Evolutionary conservation across 2,113 vertebrate species (phyloP).

Genomic region (Andinoacara biseriatus): DNA sequence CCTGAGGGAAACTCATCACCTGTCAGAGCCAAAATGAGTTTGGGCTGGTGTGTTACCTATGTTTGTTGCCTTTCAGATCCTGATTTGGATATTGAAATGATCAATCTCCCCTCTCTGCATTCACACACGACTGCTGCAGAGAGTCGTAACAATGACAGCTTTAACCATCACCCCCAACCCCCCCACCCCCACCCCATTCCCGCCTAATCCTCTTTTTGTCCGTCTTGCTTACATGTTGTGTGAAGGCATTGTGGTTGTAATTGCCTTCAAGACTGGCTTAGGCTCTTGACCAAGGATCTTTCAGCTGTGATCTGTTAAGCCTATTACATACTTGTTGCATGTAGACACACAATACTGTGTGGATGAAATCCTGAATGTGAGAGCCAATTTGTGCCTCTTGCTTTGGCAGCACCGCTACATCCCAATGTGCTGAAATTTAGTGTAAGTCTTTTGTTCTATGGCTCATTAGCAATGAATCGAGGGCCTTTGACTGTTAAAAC

Average conservation of each 20-base stretch:
- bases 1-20: constrained; percentile 56
- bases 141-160: constrained; percentile 12
- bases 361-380: constrained; percentile 38
- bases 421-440: constrained; percentile 26
- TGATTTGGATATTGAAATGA: constrained; percentile 55
- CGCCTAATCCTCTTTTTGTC: constrained; percentile 10
- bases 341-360: constrained; percentile 57
- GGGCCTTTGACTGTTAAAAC: constrained; percentile 3
- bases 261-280: constrained; percentile 66
- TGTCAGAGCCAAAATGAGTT: constrained; percentile 51
- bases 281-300: constrained; percentile 50
- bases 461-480: constrained; percentile 47
- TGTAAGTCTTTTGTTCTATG: constrained; percentile 38
- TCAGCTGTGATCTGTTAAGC: constrained; percentile 74
- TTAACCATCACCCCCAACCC: not conserved
- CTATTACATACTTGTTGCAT: constrained; percentile 74
- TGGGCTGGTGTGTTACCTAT: constrained; percentile 31
- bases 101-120: constrained; percentile 28
- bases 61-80: constrained; percentile 33
- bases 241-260: constrained; percentile 61
- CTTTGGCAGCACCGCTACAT: constrained; percentile 29
- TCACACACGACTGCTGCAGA: not conserved
- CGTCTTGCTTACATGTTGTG: not conserved
- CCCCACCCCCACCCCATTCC: not conserved
- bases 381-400: constrained; percentile 65